Evolutionary conservation across 2,797 vertebrate species (phyloP).

Genomic region (Dromococcyx pavoninus): DNA sequence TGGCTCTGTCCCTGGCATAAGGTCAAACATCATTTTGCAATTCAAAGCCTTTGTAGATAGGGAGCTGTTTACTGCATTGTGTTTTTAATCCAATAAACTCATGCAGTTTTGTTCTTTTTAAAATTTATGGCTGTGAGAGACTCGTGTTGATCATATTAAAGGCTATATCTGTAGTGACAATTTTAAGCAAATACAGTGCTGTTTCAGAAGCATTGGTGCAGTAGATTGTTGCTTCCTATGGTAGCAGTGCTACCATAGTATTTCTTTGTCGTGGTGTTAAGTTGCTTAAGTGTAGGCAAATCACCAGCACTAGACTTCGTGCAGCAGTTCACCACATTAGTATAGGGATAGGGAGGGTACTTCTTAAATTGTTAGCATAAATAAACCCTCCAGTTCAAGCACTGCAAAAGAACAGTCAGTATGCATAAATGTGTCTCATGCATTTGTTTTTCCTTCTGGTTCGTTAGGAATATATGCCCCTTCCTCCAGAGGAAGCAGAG

Average conservation of each 20-base stretch:
- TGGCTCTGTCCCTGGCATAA: background rate
- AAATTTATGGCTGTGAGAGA: background rate
- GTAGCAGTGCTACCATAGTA: background rate
- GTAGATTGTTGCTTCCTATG: background rate
- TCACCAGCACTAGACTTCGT: background rate
- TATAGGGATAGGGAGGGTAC: background rate
- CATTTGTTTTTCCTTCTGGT: background rate
- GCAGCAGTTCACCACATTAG: background rate
- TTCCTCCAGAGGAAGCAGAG: slow-evolving; percentile 93
- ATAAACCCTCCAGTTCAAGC: background rate
- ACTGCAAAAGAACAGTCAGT: background rate
- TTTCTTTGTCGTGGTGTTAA: background rate
- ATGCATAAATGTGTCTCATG: background rate
- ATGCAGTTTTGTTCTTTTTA: background rate
- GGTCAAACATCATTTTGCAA: background rate
- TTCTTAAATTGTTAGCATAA: background rate
- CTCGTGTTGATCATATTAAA: background rate
- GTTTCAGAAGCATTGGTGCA: background rate
- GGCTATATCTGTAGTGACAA: background rate
- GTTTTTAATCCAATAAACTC: background rate
- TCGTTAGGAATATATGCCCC: slow-evolving; percentile 93
- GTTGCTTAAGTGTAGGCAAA: background rate
- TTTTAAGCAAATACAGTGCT: background rate
- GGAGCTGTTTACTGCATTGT: background rate
- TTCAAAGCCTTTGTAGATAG: background rate